Conservation (phyloP, 2,113 vertebrate genomes). For the Chaetops frenatus region DNA sequence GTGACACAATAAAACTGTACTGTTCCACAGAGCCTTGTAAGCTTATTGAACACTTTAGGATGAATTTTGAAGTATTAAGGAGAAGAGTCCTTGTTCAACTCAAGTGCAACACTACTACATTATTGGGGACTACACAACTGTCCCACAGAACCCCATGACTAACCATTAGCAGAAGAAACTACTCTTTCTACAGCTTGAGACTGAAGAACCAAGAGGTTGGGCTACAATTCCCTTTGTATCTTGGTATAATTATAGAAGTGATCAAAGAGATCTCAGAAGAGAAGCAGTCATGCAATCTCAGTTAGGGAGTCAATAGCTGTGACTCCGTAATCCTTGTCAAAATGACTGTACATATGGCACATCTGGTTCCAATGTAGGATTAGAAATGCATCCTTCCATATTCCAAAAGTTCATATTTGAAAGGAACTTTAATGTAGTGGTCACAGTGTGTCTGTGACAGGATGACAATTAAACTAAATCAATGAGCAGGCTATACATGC, state of each 20-base stretch:
- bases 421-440: background rate
- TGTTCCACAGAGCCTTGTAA: background rate
- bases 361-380: slow-evolving; percentile 35
- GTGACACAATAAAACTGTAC: background rate
- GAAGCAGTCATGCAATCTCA: background rate
- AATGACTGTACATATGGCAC: slow-evolving; percentile 26
- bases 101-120: background rate
- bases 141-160: background rate
- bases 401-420: slow-evolving; percentile 30
- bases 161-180: background rate
- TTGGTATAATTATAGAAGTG: background rate
- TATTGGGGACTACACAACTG: background rate
- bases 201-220: background rate
- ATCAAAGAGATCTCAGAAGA: slow-evolving; percentile 31
- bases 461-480: background rate
- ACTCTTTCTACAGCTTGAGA: background rate
- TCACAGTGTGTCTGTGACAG: background rate
- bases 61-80: background rate
- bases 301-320: slow-evolving; percentile 13
- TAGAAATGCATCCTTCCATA: slow-evolving; percentile 24
- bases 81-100: background rate
- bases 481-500: background rate
- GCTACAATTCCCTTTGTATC: background rate
- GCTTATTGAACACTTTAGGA: background rate
- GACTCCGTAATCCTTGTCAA: slow-evolving; percentile 34